phyloP scores from a whole-genome alignment of 2,797 vertebrate genomes.

The Sylvilagus floridanus region DNA sequence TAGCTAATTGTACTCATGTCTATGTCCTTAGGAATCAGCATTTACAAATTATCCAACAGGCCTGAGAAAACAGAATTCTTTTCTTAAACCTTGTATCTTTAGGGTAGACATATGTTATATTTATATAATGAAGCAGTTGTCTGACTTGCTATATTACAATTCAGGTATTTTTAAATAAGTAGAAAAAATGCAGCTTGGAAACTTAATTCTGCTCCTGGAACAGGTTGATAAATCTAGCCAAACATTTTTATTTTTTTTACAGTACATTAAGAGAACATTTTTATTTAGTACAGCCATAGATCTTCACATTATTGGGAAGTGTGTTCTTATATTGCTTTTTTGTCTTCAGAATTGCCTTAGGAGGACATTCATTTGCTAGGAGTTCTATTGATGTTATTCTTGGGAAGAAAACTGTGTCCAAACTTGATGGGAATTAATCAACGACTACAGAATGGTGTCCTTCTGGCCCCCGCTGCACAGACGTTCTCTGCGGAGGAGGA shows the following conservation, averaged over 20 bases:
- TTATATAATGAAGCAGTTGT: constrained; percentile 72
- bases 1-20: neutral
- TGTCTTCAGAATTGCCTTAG: constrained; percentile 84
- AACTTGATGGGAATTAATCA: constrained; percentile 86
- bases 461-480: constrained; percentile 79
- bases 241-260: constrained; percentile 85
- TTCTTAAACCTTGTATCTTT: constrained; percentile 49
- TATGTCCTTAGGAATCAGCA: neutral
- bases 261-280: constrained; percentile 85
- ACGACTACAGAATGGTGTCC: constrained; percentile 70
- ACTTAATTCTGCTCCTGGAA: constrained; percentile 74
- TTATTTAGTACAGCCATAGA: constrained; percentile 86
- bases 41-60: neutral
- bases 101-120: constrained; percentile 39
- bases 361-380: constrained; percentile 82
- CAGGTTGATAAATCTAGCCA: constrained; percentile 85
- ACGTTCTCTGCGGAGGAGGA: constrained; percentile 77
- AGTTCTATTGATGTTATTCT: constrained; percentile 42
- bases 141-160: constrained; percentile 76
- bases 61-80: neutral
- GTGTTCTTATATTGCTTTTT: constrained; percentile 85
- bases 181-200: constrained; percentile 68
- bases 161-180: constrained; percentile 77
- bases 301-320: constrained; percentile 87
- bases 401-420: constrained; percentile 52